These are phyloP conservation scores for Dryadula phaetusa DNA, from an alignment of 2,888 invertebrate species.

Conservation along the genomic window DNA sequence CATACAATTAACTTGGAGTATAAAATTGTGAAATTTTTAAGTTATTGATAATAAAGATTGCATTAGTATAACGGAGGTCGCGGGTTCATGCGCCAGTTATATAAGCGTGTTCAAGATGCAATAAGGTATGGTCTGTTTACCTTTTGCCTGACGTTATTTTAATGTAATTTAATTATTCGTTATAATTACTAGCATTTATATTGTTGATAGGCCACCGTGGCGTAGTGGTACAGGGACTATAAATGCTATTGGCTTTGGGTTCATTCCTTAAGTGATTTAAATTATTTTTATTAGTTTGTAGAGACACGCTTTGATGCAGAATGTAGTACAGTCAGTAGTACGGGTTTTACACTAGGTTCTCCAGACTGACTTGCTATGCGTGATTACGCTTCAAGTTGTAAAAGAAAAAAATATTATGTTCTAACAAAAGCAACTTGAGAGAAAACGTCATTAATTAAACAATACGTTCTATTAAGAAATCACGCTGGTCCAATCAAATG, in stretches of 20 bases:
- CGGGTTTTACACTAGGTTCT: too few relatives aligned
- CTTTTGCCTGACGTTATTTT: background rate
- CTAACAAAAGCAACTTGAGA: background rate
- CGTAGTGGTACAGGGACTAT: too few relatives aligned
- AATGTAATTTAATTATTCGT: background rate
- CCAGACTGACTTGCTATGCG: too few relatives aligned
- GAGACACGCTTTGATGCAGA: too few relatives aligned
- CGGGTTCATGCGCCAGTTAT: background rate
- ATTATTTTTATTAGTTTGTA: too few relatives aligned
- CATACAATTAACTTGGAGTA: slow-evolving; percentile 2
- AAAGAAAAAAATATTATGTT: background rate
- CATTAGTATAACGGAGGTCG: background rate
- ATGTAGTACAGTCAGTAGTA: too few relatives aligned
- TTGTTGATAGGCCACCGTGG: too few relatives aligned
- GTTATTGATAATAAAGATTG: background rate
- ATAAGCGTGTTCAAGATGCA: background rate
- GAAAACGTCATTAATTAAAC: slow-evolving; percentile 1
- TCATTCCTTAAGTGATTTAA: too few relatives aligned
- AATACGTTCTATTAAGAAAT: slow-evolving; percentile 10
- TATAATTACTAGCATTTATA: background rate
- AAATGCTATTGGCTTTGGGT: too few relatives aligned
- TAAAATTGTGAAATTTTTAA: slow-evolving; percentile 18
- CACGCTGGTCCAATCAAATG: background rate
- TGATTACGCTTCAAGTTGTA: too few relatives aligned
- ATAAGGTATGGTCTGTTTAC: background rate